A percentile compares a stretch with the other conserved stretches of the same genome.
These are phyloP conservation scores for Orchesella flavescens DNA, from an alignment of 2,888 invertebrate genomes.

Conservation along the genomic window DNA sequence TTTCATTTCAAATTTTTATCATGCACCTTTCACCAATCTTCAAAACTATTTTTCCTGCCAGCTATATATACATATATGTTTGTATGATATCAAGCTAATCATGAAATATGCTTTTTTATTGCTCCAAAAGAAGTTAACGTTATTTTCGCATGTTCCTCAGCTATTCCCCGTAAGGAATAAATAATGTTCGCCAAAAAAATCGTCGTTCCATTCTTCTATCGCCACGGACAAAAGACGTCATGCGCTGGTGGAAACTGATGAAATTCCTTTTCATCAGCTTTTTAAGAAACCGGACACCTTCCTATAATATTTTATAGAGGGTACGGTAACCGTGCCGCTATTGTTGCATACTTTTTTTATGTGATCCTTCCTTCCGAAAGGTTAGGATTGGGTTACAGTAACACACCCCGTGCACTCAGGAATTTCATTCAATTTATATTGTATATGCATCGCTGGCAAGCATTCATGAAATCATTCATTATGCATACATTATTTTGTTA, in stretches of 20 bases:
- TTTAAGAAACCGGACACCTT: too few species aligned
- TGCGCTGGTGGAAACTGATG: not conserved
- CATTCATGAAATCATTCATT: too few species aligned
- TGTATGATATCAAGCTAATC: not conserved
- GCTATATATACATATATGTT: conserved; percentile 3
- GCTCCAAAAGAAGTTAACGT: not conserved
- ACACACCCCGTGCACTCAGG: too few species aligned
- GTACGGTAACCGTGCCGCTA: too few species aligned
- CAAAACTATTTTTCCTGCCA: conserved; percentile 3
- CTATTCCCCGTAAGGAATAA: not conserved
- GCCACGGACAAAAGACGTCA: not conserved
- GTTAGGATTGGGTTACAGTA: too few species aligned
- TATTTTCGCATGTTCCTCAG: conserved; percentile 41
- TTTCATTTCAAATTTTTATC: conserved; percentile 51
- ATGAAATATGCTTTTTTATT: not conserved
- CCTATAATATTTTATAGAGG: too few species aligned
- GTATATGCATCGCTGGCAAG: too few species aligned
- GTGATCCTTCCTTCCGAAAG: not conserved
- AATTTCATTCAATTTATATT: conserved; percentile 10
- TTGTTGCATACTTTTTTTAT: too few species aligned
- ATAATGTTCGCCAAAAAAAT: too few species aligned
- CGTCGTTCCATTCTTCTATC: too few species aligned
- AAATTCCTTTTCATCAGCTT: conserved; percentile 20
- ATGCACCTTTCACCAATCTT: conserved; percentile 36
- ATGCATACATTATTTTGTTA: too few species aligned